Base-by-base conservation (phyloP, 2,113 vertebrate genomes). In the Cyprinus carpio region DNA sequence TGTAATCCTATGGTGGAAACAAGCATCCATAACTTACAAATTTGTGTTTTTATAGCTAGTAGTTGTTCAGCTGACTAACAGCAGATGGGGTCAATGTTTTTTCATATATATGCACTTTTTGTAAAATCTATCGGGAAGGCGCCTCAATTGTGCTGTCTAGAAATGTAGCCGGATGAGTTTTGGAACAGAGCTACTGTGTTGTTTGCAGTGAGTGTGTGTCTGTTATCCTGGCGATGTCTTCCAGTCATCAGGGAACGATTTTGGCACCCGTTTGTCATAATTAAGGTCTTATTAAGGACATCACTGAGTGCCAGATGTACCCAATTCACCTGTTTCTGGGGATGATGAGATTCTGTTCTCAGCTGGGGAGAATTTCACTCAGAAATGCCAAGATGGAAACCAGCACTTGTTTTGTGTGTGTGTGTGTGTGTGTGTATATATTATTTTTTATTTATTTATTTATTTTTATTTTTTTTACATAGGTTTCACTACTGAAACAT, bases 161-260 rank as follows among this genome's bases (percentile, higher is more conserved):
- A 56, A n/a, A 78, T 20, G 54, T 11, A n/a, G 76, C 23, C 13
- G 13, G 11, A 2, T 58, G 56, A 58, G 56, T 76, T 75, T 31
- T 31, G 25, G 74, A 76, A 54, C 25, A 54, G 46, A 65, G 62
- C 62, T 65, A n/a, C 69, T 72, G 43, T 29, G 12, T 54, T 76
- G 51, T 58, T 77, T 56, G 25, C 31, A 77, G 13, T 13, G 13
- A 46, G 58, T 64, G 37, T 64, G n/a, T 64, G 31, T 80, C 56
- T 79, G 31, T 60, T n/a, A 74, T 43, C 25, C 37, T 74, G 75
- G 56, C n/a, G 0, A 25, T 2, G 13, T n/a, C 12, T 37, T 43
- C 58, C 77, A 62, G 58, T 27, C 58, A 27, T 80, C n/a, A 46
- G 58, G 78, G n/a, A 80, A 25, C 1, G 37, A 64, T 80, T 13